Evolutionary conservation across 2,113 vertebrate species (phyloP).

Genomic region (Misgurnus mizolepis): DNA sequence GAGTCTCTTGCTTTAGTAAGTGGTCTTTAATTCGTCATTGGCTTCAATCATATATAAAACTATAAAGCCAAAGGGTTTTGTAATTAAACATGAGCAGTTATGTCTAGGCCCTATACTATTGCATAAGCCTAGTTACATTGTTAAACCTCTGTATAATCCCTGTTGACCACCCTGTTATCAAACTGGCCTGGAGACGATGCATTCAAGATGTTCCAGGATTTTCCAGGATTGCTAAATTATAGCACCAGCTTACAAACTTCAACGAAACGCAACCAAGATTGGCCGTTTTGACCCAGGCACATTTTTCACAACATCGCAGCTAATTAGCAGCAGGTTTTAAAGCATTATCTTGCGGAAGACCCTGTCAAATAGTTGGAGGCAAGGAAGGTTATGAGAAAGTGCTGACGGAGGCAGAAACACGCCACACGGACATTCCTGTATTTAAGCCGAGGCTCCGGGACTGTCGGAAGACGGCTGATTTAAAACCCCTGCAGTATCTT

Average conservation of each 20-base stretch:
- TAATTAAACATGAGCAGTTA: not conserved
- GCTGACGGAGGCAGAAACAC: conserved; percentile 36
- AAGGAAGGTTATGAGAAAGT: conserved; percentile 9
- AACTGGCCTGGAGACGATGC: conserved; percentile 25
- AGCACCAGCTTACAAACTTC: conserved; percentile 29
- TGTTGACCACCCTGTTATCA: conserved; percentile 3
- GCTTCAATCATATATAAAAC: no score
- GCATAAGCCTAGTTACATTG: conserved; percentile 13
- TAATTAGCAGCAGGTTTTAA: conserved; percentile 50
- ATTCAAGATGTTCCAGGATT: conserved; percentile 35
- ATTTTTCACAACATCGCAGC: conserved; percentile 48
- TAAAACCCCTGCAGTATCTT: conserved; percentile 42
- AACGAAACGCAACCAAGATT: conserved; percentile 27
- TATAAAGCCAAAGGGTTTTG: not conserved
- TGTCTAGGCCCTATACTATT: not conserved
- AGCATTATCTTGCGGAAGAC: conserved; percentile 21
- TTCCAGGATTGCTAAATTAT: conserved; percentile 9
- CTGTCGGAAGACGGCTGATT: conserved; percentile 37
- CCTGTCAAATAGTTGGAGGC: conserved; percentile 5
- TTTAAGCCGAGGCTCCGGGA: conserved; percentile 2
- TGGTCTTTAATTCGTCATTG: no score
- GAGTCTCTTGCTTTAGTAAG: no score
- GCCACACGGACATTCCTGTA: conserved; percentile 25
- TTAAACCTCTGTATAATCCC: not conserved
- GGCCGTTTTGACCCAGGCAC: conserved; percentile 7